phyloP scores from a whole-genome alignment of 2,888 invertebrate species.

The Pyrgus malvae region DNA sequence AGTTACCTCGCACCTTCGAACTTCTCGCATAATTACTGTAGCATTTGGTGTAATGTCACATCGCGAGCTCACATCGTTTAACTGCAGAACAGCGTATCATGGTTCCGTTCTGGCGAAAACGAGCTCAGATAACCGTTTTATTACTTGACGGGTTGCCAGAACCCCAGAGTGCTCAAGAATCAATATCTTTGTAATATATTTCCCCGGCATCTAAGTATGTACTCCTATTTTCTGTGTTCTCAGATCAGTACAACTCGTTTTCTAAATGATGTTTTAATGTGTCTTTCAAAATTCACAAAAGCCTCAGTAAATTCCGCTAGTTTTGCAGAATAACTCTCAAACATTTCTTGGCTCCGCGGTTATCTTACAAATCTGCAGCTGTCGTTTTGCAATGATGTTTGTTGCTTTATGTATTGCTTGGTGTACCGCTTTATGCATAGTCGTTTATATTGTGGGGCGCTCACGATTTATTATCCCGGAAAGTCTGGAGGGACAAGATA shows the following conservation, averaged over 20 bases:
- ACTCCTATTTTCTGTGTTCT: constrained; percentile 4
- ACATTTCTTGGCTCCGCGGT: constrained; percentile 51
- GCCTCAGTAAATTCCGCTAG: constrained; percentile 50
- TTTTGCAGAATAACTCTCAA: constrained; percentile 64
- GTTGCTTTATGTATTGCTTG: constrained; percentile 60
- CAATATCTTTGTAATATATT: constrained; percentile 48
- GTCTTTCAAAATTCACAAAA: constrained; percentile 52
- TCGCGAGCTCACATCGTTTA: constrained; percentile 52
- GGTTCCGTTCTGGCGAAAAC: constrained; percentile 64
- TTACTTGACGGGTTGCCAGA: constrained; percentile 68
- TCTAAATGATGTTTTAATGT: constrained; percentile 27
- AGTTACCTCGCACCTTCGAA: constrained; percentile 56
- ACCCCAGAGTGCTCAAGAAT: constrained; percentile 45
- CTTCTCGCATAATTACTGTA: constrained; percentile 64
- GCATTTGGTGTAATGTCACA: constrained; percentile 56
- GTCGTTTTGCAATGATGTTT: constrained; percentile 55
- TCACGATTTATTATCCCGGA: constrained; percentile 51
- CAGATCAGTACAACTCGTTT: constrained; percentile 23
- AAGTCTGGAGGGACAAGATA: constrained; percentile 51
- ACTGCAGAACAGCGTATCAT: constrained; percentile 58
- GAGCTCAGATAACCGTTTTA: constrained; percentile 70
- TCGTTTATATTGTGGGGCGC: constrained; percentile 54
- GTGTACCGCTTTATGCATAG: constrained; percentile 52
- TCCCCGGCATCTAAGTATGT: constrained; percentile 14
- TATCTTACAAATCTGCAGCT: constrained; percentile 57